phyloP scores from a whole-genome alignment of 2,113 vertebrate genomes.

The Macrotis lagotis region DNA sequence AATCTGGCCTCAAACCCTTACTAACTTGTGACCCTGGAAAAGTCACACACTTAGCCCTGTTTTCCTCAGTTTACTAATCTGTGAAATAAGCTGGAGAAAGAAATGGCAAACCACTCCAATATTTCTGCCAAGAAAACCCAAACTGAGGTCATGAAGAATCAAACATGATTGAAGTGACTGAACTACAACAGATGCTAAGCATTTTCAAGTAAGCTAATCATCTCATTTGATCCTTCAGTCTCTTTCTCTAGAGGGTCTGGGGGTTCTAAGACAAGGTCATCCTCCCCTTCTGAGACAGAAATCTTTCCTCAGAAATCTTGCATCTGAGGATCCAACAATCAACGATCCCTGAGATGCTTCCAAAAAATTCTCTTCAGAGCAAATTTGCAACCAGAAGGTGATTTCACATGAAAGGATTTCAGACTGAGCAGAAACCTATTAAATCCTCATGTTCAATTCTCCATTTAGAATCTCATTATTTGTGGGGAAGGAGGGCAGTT shows the following conservation, averaged over 20 bases:
- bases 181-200: background rate
- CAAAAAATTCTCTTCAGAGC: background rate
- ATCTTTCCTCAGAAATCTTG: background rate
- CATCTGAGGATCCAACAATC: background rate
- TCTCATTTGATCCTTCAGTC: background rate
- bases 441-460: too few species aligned
- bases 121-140: background rate
- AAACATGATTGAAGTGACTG: background rate
- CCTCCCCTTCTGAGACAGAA: background rate
- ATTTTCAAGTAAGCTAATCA: background rate
- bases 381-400: background rate
- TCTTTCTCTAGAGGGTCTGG: background rate
- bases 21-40: background rate
- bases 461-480: background rate
- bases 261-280: background rate
- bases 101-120: background rate
- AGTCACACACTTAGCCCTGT: background rate
- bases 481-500: background rate
- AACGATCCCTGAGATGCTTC: background rate
- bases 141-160: background rate
- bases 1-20: background rate
- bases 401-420: background rate
- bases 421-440: background rate
- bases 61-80: background rate
- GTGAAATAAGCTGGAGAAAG: background rate